A percentile compares a stretch with the other conserved stretches of the same genome.
Evolutionary conservation across 2,113 vertebrate genomes (phyloP).

Genomic region (Spea bombifrons): DNA sequence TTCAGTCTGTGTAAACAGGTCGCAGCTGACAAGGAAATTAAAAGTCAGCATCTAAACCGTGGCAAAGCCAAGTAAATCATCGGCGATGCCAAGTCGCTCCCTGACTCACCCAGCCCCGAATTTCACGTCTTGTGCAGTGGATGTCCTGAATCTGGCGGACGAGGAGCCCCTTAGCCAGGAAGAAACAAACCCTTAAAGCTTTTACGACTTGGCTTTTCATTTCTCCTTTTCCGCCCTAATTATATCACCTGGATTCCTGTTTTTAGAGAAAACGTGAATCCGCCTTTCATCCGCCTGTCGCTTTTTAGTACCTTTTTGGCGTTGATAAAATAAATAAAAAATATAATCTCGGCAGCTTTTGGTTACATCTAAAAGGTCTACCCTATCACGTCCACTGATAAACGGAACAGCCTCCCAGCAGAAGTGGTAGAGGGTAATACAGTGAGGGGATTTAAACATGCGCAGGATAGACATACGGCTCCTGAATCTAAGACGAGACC

Average conservation of each 20-base stretch:
- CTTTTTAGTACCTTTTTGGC: no score
- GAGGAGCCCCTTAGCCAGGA: slow-evolving; percentile 17
- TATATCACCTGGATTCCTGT: not conserved
- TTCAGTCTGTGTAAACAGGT: slow-evolving; percentile 44
- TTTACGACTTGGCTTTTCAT: not conserved
- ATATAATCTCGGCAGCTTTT: no score
- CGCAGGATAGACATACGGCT: no score
- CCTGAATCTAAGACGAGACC: no score
- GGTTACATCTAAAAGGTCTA: no score
- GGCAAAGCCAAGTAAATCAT: slow-evolving; percentile 45
- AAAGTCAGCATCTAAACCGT: slow-evolving; percentile 48
- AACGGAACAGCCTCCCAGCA: no score
- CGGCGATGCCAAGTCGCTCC: slow-evolving; percentile 32
- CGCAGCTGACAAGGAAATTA: slow-evolving; percentile 48
- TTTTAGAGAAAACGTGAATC: not conserved
- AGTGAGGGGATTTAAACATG: no score
- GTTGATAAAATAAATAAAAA: no score
- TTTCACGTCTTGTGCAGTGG: slow-evolving; percentile 22
- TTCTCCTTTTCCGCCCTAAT: slow-evolving; percentile 19
- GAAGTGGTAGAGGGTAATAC: no score
- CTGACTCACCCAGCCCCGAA: slow-evolving; percentile 46
- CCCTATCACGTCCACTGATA: no score
- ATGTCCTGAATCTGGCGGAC: slow-evolving; percentile 40
- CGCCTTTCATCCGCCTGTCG: no score
- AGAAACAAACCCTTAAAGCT: slow-evolving; percentile 9